Percentiles rank a stretch among this genome's conserved stretches.
phyloP scores from a whole-genome alignment of 2,888 invertebrate genomes.

The Marronus borbonicus region DNA sequence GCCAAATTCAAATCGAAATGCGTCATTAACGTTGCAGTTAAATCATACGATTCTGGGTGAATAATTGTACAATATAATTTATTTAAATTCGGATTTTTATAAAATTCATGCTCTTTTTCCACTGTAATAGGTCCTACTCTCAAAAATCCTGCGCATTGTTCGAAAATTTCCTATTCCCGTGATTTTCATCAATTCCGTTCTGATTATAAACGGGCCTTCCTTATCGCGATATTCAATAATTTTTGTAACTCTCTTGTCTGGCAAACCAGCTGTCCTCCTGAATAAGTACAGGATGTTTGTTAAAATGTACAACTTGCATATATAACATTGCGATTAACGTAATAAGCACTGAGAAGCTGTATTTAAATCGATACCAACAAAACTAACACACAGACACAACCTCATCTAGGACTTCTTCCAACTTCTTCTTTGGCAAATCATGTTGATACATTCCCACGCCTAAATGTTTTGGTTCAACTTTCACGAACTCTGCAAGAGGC shows the following conservation, averaged over 20 bases:
- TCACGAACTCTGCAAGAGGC: slow-evolving; percentile 92
- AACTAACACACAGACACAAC: slow-evolving; percentile 91
- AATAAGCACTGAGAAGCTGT: slow-evolving; percentile 87
- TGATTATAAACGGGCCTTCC: slow-evolving; percentile 80
- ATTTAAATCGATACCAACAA: slow-evolving; percentile 94
- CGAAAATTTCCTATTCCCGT: slow-evolving; percentile 89
- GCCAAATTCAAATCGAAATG: slow-evolving; percentile 58
- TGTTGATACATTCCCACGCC: slow-evolving; percentile 98
- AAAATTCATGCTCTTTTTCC: slow-evolving; percentile 65
- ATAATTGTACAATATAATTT: slow-evolving; percentile 86
- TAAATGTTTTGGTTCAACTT: slow-evolving; percentile 93
- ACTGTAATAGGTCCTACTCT: slow-evolving; percentile 74
- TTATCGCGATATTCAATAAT: slow-evolving; percentile 83
- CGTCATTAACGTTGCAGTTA: slow-evolving; percentile 76
- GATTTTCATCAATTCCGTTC: slow-evolving; percentile 84
- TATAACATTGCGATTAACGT: slow-evolving; percentile 72
- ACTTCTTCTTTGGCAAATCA: slow-evolving; percentile 85
- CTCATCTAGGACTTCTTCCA: slow-evolving; percentile 82
- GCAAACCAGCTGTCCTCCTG: slow-evolving; percentile 89
- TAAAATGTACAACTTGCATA: not conserved
- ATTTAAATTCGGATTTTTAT: slow-evolving; percentile 63
- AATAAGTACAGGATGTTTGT: slow-evolving; percentile 51
- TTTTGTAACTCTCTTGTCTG: slow-evolving; percentile 81
- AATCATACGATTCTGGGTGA: slow-evolving; percentile 91
- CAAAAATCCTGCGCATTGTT: slow-evolving; percentile 92